Evolutionary conservation across 2,113 vertebrate species (phyloP), one percentile per base, ranked within the genome.

Genomic region (Etheostoma spectabile): DNA sequence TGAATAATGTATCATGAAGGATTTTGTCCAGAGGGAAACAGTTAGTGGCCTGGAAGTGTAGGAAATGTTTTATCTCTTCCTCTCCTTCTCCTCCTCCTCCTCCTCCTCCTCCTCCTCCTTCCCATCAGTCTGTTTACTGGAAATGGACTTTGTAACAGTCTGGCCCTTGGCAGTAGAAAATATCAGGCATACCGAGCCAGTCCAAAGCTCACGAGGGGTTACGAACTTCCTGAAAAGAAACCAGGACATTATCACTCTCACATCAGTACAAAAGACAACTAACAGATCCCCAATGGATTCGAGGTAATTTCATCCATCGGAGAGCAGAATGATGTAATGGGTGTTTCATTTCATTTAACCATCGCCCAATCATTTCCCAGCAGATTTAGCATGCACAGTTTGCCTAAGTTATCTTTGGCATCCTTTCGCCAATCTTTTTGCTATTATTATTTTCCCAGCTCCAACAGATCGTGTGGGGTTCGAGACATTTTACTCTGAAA

Each of bases 111-210:
- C 71, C 75, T 81, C 51, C 77, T 46, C 55, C 49, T 72, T 65
- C 66, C 30, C 71, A 59, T 70, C 22, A 18, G 62, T 69, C 69
- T 64, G 83, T 89, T 94, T 93, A 90, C 92, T 83, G 90, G 80
- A 93, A 92, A 77, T 27, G 12, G 73, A 35, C 61, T 77, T 57
- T 67, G 53, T 87, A 74, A 83, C 73, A 70, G 82, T 60, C 80
- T 86, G 86, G 85, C 87, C 64, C 38, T 70, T 80, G 82, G 85
- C 88, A 90, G 83, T 5, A 13, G 6, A 79, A 61, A 8, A 65
- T 64, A 57, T 77, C 76, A 74, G 74, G 72, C 78, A 84, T 57
- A 51, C 42, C 1, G 49, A 86, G 68, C 38, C 45, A 11, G 48
- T 69, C 73, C 79, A 80, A 84, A 77, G 66, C 70, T 74, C 30